Evolutionary conservation across 2,888 invertebrate species (phyloP), one percentile per base, ranked within the genome.

Genomic region (Nomada fabriciana): DNA sequence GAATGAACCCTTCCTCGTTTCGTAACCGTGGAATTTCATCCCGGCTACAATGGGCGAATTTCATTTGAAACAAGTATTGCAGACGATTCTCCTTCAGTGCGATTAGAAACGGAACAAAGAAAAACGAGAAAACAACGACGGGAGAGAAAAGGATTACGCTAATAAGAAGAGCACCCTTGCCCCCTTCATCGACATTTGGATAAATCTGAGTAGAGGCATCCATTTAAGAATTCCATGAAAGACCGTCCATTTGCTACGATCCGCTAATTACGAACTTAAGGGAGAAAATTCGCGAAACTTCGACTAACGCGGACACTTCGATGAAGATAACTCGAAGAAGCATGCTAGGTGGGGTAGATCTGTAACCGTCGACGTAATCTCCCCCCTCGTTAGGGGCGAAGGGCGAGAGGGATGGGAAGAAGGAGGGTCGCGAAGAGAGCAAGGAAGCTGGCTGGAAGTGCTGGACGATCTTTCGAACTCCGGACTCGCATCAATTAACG

Each of bases 401-500:
- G 74, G 36, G 29, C 74, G 64, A 77, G 42, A 50, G 2, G 29
- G 47, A 36, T 60, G 52, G 60, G 55, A 67, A 65, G 42, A 47
- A 70, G 42, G 69, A 81, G 85, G 75, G 72, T 65, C 69, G 72
- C 42, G 65, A 76, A 71, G 63, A 59, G 68, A 76, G 82, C 67
- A 65, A 73, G 77, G 64, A 81, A 80, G 82, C 76, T 60, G 83
- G 80, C 82, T 83, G 83, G 80, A 82, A 82, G 86, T 85, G 83
- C 80, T 76, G 70, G 76, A 53, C 80, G 89, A 89, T 90, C 89
- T 89, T 87, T 86, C 87, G 82, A 89, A 88, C 88, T 87, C 84
- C 86, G 84, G 89, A 88, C 90, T 91, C 89, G 89, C 91, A 90
- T 92, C 91, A 91, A 92, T 91, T 92, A 92, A 90, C 88, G 89